phyloP scores from a whole-genome alignment of 2,113 vertebrate species.

The Herpailurus yagouaroundi region DNA sequence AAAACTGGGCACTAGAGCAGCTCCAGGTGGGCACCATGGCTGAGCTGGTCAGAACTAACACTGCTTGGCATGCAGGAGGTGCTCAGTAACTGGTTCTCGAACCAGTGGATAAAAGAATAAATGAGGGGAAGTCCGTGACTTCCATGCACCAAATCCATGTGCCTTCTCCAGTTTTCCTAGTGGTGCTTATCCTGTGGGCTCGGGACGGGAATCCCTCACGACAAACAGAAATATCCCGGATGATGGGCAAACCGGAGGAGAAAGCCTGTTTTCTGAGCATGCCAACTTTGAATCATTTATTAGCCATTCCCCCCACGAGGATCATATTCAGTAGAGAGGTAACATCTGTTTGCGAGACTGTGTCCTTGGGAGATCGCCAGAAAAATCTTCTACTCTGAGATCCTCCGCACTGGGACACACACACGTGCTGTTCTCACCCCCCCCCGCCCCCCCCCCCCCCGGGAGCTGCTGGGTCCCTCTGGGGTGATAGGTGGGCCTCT shows the following conservation, averaged over 20 bases:
- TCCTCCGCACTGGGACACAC: conserved; percentile 57
- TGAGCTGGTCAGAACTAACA: accelerated
- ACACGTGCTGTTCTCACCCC: accelerated
- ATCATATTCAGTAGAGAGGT: conserved; percentile 37
- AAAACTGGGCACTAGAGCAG: accelerated
- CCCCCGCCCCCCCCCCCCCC: no score
- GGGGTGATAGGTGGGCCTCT: neutral
- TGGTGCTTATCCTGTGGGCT: neutral
- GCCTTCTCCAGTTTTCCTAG: neutral
- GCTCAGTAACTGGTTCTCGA: neutral
- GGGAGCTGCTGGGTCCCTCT: neutral
- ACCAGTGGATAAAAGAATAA: accelerated
- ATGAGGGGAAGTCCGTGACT: accelerated
- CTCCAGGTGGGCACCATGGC: accelerated
- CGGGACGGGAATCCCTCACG: neutral
- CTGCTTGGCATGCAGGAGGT: neutral
- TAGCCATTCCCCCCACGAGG: conserved; percentile 63
- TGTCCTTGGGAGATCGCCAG: conserved; percentile 80
- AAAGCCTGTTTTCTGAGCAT: neutral
- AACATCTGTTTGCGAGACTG: conserved; percentile 77
- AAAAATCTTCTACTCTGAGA: conserved; percentile 57
- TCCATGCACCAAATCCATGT: neutral
- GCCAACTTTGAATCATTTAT: conserved; percentile 68
- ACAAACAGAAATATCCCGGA: neutral
- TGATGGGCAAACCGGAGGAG: neutral